Base-by-base conservation (phyloP, 2,797 vertebrate species). In the Etheostoma nigrum region DNA sequence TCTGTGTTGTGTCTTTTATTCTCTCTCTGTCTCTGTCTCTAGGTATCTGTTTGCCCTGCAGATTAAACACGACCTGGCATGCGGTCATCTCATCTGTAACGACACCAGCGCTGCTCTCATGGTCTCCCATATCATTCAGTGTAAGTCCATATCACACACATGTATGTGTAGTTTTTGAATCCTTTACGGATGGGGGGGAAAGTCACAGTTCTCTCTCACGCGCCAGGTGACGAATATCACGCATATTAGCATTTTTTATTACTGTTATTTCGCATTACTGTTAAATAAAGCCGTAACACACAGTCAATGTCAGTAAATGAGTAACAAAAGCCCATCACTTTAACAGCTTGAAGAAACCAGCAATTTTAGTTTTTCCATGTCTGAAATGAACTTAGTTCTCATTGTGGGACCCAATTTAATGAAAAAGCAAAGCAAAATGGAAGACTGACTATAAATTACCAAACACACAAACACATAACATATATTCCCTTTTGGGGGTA, bases 31-130 rank as follows among this genome's bases (percentile, higher is more conserved):
- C 19, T 33, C 10, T 23, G 5, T 51, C 54, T 65, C 13, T 88
- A 99, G 97, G 95, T 99, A 99, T 93, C 93, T 98, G 86, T 99
- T 99, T 84, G 97, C 97, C 40, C 94, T 99, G 86, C 97, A 99
- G 92, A 96, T 98, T 71, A 98, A 97, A 87, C 97, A 95, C 53
- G 97, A 99, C 89, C 89, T 99, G 90, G 96, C 96, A 61, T 96
- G 97, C 49, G 97, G 97, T 76, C 95, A 89, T 54, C 89, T 99
- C 81, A 96, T 95, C 0, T 98, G 97, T 77, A 98, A 96, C 0
- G 97, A 98, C 81, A 96, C 95, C 86, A 98, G 97, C 45, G 95
- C 97, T 2, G 97, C 97, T 15, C 97, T 98, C 74, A 89, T 99
- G 92, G 95, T 98, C 74, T 97, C 97, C 0, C 97, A 98, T 82